Percentiles rank a stretch among this genome's conserved stretches.
These are phyloP conservation scores for Heliconius ismenius DNA, from an alignment of 2,888 invertebrate genomes.

Conservation along the genomic window DNA sequence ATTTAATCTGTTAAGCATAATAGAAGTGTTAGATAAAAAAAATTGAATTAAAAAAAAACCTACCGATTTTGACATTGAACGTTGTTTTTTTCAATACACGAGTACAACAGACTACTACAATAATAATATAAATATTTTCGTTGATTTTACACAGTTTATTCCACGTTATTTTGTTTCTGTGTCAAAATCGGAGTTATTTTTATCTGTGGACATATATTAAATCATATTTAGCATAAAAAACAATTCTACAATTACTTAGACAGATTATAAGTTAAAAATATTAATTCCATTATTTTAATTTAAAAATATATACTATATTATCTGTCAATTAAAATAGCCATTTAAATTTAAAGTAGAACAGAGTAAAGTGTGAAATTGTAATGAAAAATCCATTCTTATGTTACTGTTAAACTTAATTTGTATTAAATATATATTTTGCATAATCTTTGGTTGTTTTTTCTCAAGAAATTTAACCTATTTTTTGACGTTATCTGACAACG, in stretches of 20 bases:
- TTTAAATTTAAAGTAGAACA: constrained; percentile 12
- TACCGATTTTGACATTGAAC: constrained; percentile 26
- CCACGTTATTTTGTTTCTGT: constrained; percentile 29
- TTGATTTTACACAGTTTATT: constrained; percentile 49
- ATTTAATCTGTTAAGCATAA: constrained; percentile 33
- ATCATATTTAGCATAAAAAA: neutral
- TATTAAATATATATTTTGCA: constrained; percentile 48
- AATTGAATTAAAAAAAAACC: neutral
- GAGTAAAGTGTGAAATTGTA: constrained; percentile 25
- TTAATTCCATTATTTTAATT: constrained; percentile 3
- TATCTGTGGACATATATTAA: constrained; percentile 17
- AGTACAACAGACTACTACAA: constrained; percentile 43
- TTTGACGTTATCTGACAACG: too few relatives aligned
- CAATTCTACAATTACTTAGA: neutral
- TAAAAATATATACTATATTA: neutral
- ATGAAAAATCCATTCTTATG: constrained; percentile 28
- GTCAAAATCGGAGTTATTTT: constrained; percentile 30
- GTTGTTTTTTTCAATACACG: constrained; percentile 26
- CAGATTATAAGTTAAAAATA: neutral
- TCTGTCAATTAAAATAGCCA: constrained; percentile 12
- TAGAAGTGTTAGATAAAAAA: constrained; percentile 12
- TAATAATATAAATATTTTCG: constrained; percentile 40
- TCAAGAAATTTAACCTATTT: too few relatives aligned
- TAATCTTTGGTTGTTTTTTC: constrained; percentile 38
- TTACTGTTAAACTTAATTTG: constrained; percentile 39